Base-by-base conservation (phyloP, 1,140 invertebrate species). In the Conus betulinus region DNA sequence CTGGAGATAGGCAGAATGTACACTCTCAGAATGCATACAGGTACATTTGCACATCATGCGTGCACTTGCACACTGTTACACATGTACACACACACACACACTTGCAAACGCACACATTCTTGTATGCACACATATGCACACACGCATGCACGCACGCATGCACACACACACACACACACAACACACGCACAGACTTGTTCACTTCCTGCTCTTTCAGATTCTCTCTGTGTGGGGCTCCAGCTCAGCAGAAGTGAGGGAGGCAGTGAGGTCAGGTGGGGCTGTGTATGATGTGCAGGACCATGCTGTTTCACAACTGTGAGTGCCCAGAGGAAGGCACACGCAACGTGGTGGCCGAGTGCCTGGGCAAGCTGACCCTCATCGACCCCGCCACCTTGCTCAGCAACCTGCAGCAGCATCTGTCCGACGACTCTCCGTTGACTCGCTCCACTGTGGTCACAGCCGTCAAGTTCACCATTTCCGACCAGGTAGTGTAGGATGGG, bases 281-380 rank as follows among this genome's bases (percentile, higher is more conserved):
- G 39, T 39, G 39, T 39, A n/a, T n/a, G 39, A 39, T 95, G 91
- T 94, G 60, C 87, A 94, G 94, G 94, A 89, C 90, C 3, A 93
- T 96, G 92, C 96, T 99, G 2, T 98, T 99, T 90, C 97, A 97
- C 92, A 98, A 99, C 94, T 99, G 98, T 91, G 98, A 99, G 94
- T 99, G 98, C 91, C 93, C 93, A 0, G 99, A 99, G 95, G 99
- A 99, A 96, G 99, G 99, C 39, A 99, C 98, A 15, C 96, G 99
- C 78, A 99, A 99, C 95, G 98, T 99, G 6, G 99, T 99, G 6
- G 98, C 99, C 0, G 99, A 99, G 96, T 99, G 99, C 95, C 96
- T 99, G 71, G 99, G 99, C 51, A 99, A 99, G 96, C 96, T 99
- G 20, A 99, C 98, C 23, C 96, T 99, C n/a, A 97, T 99, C 76